A percentile compares a stretch with the other conserved stretches of the same genome.
Evolutionary conservation across 2,113 vertebrate genomes (phyloP).

Genomic region (Neopipo cinnamomea): DNA sequence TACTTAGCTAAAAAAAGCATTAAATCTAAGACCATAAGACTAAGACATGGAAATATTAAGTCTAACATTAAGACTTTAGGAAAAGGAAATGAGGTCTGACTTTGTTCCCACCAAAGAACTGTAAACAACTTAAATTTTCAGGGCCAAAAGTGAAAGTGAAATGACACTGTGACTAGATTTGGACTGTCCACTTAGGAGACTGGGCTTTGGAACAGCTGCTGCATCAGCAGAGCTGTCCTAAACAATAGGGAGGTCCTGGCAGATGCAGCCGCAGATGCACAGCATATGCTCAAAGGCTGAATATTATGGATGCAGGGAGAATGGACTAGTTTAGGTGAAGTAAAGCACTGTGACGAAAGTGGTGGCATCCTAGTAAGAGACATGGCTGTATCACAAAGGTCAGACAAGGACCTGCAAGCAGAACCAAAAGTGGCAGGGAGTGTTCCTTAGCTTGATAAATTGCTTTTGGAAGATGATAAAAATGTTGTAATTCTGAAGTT

Average conservation of each 20-base stretch:
- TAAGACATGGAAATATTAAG: not conserved
- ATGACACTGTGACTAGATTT: not conserved
- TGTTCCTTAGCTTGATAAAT: not conserved
- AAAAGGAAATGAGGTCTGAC: not conserved
- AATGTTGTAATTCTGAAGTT: not conserved
- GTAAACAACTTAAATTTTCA: not conserved
- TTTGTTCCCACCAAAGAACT: not conserved
- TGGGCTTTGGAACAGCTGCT: not conserved
- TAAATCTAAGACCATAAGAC: not conserved
- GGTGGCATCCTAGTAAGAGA: not conserved
- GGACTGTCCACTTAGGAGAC: not conserved
- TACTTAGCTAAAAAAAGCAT: not conserved
- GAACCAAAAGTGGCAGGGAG: not conserved
- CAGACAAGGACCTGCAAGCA: not conserved
- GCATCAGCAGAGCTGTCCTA: not conserved
- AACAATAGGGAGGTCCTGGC: not conserved
- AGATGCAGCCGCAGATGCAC: not conserved
- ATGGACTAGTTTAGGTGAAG: not conserved
- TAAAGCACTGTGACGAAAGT: fast-evolving
- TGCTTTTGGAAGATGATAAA: not conserved
- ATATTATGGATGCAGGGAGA: not conserved
- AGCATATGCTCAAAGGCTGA: not conserved
- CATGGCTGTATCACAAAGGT: not conserved
- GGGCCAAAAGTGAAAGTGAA: not conserved
- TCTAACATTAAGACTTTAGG: not conserved